These are phyloP conservation scores for Pteropus alecto DNA, from an alignment of 2,113 vertebrate species.

Conservation along the genomic window DNA sequence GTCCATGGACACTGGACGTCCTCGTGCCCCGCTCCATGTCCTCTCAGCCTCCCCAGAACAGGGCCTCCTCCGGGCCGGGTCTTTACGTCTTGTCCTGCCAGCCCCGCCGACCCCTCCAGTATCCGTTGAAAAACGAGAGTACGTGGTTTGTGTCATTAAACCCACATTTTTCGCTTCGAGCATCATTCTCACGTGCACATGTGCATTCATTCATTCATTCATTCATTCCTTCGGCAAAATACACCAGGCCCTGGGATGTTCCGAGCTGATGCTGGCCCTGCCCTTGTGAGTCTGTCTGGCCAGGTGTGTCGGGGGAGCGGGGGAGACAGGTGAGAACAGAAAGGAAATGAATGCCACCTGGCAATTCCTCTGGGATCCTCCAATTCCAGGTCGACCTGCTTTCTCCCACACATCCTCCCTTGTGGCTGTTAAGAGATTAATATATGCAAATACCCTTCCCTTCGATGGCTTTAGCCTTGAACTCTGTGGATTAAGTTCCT, in stretches of 20 bases:
- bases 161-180: neutral
- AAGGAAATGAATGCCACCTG: neutral
- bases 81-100: neutral
- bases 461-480: constrained; percentile 62
- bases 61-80: neutral
- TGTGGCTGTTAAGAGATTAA: constrained; percentile 25
- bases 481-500: constrained; percentile 77
- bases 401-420: neutral
- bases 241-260: fast-evolving
- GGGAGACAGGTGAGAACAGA: neutral
- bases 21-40: neutral
- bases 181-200: fast-evolving
- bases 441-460: constrained; percentile 71
- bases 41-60: neutral
- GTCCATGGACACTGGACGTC: neutral
- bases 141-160: fast-evolving
- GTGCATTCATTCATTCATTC: neutral
- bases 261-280: fast-evolving
- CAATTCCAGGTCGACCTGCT: fast-evolving
- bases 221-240: fast-evolving
- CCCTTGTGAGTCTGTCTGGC: neutral
- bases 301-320: neutral
- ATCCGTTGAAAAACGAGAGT: neutral
- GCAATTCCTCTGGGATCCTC: neutral
- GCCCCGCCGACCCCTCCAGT: fast-evolving